Evolutionary conservation across 2,113 vertebrate genomes (phyloP).

Genomic region (Thamnophis sirtalis): DNA sequence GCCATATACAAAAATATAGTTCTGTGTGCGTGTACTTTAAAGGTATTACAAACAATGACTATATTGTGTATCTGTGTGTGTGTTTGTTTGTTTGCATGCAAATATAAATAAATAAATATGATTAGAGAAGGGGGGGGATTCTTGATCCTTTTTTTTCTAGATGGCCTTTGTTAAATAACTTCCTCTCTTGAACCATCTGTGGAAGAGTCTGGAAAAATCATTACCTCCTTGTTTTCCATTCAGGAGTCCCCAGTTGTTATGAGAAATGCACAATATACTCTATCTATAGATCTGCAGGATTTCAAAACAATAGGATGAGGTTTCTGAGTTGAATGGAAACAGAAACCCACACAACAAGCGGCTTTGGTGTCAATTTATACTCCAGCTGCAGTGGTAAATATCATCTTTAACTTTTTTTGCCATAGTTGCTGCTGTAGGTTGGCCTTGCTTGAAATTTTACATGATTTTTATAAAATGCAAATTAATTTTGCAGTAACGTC

Average conservation of each 20-base stretch:
- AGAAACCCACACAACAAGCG: not conserved
- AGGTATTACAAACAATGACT: not conserved
- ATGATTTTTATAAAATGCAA: not conserved
- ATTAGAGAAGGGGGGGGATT: not conserved
- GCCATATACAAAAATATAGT: not conserved
- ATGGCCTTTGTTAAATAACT: not conserved
- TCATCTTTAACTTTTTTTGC: not conserved
- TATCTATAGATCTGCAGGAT: not conserved
- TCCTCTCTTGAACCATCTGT: not conserved
- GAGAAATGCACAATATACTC: not conserved
- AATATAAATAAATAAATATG: not conserved
- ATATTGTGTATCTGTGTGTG: not conserved
- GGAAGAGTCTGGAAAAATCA: not conserved
- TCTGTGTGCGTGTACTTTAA: not conserved
- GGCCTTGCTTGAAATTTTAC: not conserved
- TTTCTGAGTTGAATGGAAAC: not conserved
- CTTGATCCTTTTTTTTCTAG: not conserved
- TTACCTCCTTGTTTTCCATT: not conserved
- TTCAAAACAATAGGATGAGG: not conserved
- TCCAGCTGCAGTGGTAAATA: not conserved
- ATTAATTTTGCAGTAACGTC: not conserved
- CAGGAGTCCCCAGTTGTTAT: not conserved
- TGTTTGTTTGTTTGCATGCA: not conserved
- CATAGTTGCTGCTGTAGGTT: not conserved
- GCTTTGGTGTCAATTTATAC: not conserved